Base-by-base conservation (phyloP, 2,113 vertebrate genomes). In the Pollimyrus isidori region DNA sequence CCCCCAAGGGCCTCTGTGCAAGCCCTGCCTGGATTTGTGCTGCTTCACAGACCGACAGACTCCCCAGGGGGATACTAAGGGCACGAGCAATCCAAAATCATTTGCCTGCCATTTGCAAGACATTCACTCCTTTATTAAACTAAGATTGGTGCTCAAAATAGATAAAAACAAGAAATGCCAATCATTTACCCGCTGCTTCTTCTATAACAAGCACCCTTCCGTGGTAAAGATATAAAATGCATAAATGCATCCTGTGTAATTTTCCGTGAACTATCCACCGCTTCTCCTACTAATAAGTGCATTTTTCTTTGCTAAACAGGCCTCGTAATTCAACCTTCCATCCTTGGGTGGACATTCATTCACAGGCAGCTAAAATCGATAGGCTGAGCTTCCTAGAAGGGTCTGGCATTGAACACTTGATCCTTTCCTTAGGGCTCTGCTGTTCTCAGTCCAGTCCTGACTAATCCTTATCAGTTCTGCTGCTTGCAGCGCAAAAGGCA, bases 391-490 rank as follows among this genome's bases (percentile, higher is more conserved):
- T 49, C n/a, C 49, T 82, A 13, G 46, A 15, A 48, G 88, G 49
- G 7, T 89, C 39, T 49, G 42, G 56, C 53, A n/a, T 7, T 17
- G 83, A 89, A 89, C 39, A 85, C 58, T 50, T 89, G 83, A 89
- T 89, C 83, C 82, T 87, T 48, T 89, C 89, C 89, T 86, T 3
- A 85, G 89, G 89, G 89, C 82, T 45, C 23, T 48, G 56, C 23
- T 65, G 42, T 69, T 35, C 53, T 48, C 89, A 69, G 83, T 62
- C 62, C 21, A 9, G 48, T 52, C 49, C 46, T 30, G 46, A 69
- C 56, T 86, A 69, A 89, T 89, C 89, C 88, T 46, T 17, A 85
- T 84, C 76, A 46, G 80, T n/a, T 89, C 80, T 30, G 21, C 45
- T 42, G 73, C 50, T 49, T 48, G 52, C 88, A 62, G 42, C 3